Evolutionary conservation across 2,797 vertebrate genomes (phyloP), one percentile per base, ranked within the genome.

Genomic region (Ciconia nigra): DNA sequence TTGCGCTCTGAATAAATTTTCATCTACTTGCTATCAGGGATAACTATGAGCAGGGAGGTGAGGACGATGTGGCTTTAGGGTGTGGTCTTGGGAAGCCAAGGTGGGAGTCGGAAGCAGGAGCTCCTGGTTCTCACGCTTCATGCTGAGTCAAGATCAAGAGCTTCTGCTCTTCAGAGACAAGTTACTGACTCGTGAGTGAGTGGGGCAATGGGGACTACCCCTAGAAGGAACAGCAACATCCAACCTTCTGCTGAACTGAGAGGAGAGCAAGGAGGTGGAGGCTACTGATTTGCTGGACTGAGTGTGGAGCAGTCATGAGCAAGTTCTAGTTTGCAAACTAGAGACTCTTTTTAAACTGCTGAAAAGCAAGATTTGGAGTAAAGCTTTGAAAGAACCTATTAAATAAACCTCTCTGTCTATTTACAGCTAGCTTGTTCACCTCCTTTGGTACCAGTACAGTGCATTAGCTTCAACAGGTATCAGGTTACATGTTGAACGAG

Each of bases 171-270:
- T 42, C 22, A 29, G 16, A 52, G 57, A 3, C 19, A 47, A 58
- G 39, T 57, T 26, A 28, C 9, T 51, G 37, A 39, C 33, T 57
- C 17, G 9, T 15, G 33, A 42, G 19, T 5, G 25, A 84, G 24
- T 35, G 12, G 24, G 25, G 14, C 18, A 18, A 5, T 0, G 6
- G 31, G 15, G 33, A 15, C n/a, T 47, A 7, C 19, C 8, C 2
- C 15, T 61, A 10, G n/a, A 20, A 14, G 11, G 26, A 52, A 41
- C 14, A 62, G 54, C 41, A 35, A 9, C 15, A 33, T 35, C 33
- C 61, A 39, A 6, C 41, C 73, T 39, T 44, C 13, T 35, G 15
- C 39, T 33, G 31, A 52, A 39, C 26, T 47, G 62, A 16, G 47
- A 59, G 28, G 51, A 46, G 33, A 44, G 15, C 25, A 26, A 47